Conservation (phyloP, 1,140 invertebrate species). For the Tetramorium parvispinum region DNA sequence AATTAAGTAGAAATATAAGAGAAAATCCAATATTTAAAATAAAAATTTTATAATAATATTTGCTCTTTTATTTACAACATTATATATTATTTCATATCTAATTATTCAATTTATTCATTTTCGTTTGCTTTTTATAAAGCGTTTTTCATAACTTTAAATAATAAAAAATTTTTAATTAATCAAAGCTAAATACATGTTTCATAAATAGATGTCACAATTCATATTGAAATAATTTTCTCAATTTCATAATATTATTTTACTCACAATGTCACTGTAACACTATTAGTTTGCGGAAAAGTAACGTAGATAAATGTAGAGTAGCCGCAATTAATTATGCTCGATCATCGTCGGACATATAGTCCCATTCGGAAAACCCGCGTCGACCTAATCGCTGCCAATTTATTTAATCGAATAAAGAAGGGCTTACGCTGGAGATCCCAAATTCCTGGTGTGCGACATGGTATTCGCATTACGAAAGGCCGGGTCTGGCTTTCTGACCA, state of each 20-base stretch:
- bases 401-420: slow-evolving; percentile 80
- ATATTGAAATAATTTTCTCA: not conserved
- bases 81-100: too few species aligned
- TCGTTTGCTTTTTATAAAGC: not conserved
- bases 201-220: not conserved
- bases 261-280: not conserved
- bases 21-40: not conserved
- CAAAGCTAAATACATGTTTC: not conserved
- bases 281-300: slow-evolving; percentile 6
- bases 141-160: not conserved
- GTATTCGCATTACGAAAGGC: slow-evolving; percentile 79
- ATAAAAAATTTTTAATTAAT: not conserved
- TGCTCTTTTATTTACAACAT: too few species aligned
- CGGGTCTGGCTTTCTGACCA: slow-evolving; percentile 54
- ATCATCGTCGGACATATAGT: slow-evolving; percentile 59
- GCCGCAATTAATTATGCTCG: slow-evolving; percentile 64
- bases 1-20: not conserved
- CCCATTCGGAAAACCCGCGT: slow-evolving; percentile 58
- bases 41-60: not conserved
- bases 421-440: slow-evolving; percentile 59
- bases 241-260: not conserved
- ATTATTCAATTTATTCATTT: too few species aligned
- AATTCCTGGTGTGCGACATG: slow-evolving; percentile 75
- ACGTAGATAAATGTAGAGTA: slow-evolving; percentile 38
- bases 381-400: slow-evolving; percentile 78